phyloP scores from a whole-genome alignment of 53 echinoderm and acorn worm species.

The Antedon mediterranea region DNA sequence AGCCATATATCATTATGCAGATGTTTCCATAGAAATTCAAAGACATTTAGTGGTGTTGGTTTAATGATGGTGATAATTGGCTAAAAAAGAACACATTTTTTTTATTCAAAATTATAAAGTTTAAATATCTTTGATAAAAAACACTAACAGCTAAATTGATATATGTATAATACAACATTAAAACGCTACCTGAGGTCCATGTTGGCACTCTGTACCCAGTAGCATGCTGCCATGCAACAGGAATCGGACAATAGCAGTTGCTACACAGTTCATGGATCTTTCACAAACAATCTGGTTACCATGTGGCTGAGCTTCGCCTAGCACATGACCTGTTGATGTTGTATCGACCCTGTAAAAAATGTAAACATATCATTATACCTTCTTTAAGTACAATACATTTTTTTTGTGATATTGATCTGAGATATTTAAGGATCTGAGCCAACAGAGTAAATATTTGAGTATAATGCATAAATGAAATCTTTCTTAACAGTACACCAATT shows the following conservation, averaged over 20 bases:
- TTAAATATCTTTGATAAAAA: no score
- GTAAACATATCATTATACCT: no score
- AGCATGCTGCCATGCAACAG: neutral
- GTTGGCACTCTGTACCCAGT: neutral
- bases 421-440: no score
- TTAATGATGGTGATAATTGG: neutral
- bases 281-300: neutral
- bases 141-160: no score
- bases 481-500: no score
- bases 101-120: no score
- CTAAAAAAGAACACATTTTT: neutral
- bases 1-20: slow-evolving; percentile 3
- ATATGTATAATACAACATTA: no score
- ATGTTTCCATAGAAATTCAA: slow-evolving; percentile 14
- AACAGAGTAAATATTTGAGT: no score
- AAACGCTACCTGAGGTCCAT: neutral
- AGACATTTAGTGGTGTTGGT: neutral
- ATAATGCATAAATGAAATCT: no score
- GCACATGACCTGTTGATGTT: slow-evolving; percentile 3
- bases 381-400: no score
- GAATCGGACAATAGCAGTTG: neutral
- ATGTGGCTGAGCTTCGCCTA: neutral
- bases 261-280: neutral
- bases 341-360: neutral
- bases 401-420: no score